Evolutionary conservation across 2,888 invertebrate species (phyloP), one percentile per base, ranked within the genome.

Genomic region (Pemphredon lugubris): DNA sequence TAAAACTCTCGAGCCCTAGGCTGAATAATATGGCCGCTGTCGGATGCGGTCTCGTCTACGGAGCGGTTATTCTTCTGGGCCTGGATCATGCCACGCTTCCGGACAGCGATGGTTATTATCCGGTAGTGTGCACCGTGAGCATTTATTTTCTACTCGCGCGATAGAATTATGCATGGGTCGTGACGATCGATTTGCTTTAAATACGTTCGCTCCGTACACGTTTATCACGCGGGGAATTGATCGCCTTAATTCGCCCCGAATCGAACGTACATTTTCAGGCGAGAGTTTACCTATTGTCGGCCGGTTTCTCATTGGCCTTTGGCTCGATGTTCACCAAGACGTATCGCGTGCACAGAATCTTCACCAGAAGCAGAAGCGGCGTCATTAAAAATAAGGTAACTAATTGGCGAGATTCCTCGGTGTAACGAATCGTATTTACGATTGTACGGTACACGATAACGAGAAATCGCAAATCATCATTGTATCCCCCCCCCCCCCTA

Each of bases 271-370:
- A n/a, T n/a, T 73, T 90, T 90, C 92, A 97, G 97, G 94, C 95
- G 48, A 93, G 96, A 84, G 96, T 96, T 14, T 97, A 96, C 91
- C 92, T 97, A 54, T 91, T 97, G 51, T 96, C 97, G 1, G 96
- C 96, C 47, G 97, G 97, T 23, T 97, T 97, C 90, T 97, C 97
- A 0, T 90, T 97, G 79, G 96, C 97, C 0, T 97, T 97, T 86
- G 97, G 97, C 32, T 96, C 97, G 16, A 97, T 97, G 96, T 97
- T 97, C 88, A 96, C 97, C 2, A 97, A 97, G 91, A 97, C 97
- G 0, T 97, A 97, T 90, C 91, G 97, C 54, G 97, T 97, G 11
- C 97, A 97, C 90, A 93, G 96, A 83, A 96, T 97, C 89, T 97
- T 97, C 90, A 95, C 96, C 66, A 92, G 96, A 81, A 94, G 95